Base-by-base conservation (phyloP, 2,113 vertebrate species). In the Xyrauchen texanus region DNA sequence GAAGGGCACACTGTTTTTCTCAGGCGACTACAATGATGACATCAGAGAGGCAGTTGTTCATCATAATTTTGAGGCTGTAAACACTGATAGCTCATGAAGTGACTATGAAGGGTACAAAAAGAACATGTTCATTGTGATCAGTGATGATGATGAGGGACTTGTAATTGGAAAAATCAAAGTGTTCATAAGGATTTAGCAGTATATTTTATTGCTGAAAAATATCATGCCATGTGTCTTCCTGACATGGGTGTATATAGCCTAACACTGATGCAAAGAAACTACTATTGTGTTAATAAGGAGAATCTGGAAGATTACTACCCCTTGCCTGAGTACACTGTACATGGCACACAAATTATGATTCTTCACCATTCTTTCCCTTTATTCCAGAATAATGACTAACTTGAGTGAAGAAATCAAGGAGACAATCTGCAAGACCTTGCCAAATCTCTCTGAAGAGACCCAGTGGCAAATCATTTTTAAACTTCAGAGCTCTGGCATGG, bases 21-120 rank as follows among this genome's bases (percentile, higher is more conserved):
- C 11, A 8, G 4, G 7, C 0, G 84, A 81, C 64, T 84, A 86
- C 57, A 86, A 81, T 83, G 44, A 87, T 16, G 46, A 4, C 3
- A 83, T 86, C 46, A 81, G 16, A 42, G 42, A 79, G 21, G 61
- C 60, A 45, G 75, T 86, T 62, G 9, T 7, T 7, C n/a, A 51
- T 76, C 57, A 63, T 62, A 6, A 82, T 61, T 82, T 80, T 78
- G 72, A 64, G 4, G 21, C 69, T 64, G 2, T 8, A 8, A 87
- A 80, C 47, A 85, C 85, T 75, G 21, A 77, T 81, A 66, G 74
- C 75, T 15, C 52, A 84, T 79, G 80, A 84, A 5, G 78, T 57
- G 10, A 82, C 81, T 16, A 66, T 87, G 53, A 81, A 85, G 67
- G 83, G 83, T 0, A 82, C 79, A 78, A 13, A 42, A 86, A 66